phyloP scores from a whole-genome alignment of 2,797 vertebrate species.

The Petrocephalus sullivani region DNA sequence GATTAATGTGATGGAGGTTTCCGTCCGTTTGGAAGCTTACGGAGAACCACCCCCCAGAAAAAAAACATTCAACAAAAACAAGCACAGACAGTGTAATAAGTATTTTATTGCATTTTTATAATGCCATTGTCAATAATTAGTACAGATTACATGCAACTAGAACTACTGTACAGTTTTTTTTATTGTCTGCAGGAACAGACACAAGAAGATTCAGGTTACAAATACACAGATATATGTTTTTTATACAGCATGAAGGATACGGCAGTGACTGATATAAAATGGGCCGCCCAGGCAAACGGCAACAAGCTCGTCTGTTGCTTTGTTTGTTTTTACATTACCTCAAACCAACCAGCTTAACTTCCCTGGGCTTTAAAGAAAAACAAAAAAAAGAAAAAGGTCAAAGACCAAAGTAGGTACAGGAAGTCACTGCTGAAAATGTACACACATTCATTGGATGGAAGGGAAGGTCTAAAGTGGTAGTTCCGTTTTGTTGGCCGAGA shows the following conservation, averaged over 20 bases:
- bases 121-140: conserved; percentile 88
- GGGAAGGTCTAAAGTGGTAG: conserved; percentile 75
- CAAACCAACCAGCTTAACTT: conserved; percentile 59
- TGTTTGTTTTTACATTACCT: conserved; percentile 35
- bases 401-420: conserved; percentile 52
- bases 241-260: conserved; percentile 76
- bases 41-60: not conserved
- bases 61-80: conserved; percentile 31
- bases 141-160: conserved; percentile 88
- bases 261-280: conserved; percentile 72
- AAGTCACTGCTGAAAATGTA: conserved; percentile 81
- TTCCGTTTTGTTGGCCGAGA: conserved; percentile 61
- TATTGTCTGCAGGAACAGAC: conserved; percentile 84
- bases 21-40: not conserved
- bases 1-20: not conserved
- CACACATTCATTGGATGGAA: conserved; percentile 80
- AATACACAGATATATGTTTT: conserved; percentile 82
- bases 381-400: conserved; percentile 43
- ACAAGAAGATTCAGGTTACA: conserved; percentile 80
- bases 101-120: conserved; percentile 90
- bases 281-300: conserved; percentile 62
- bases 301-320: conserved; percentile 49
- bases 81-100: conserved; percentile 75
- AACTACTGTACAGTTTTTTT: conserved; percentile 84
- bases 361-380: conserved; percentile 65